Evolutionary conservation across 2,797 vertebrate genomes (phyloP), one percentile per base, ranked within the genome.

Genomic region (Sebastes oblongus): DNA sequence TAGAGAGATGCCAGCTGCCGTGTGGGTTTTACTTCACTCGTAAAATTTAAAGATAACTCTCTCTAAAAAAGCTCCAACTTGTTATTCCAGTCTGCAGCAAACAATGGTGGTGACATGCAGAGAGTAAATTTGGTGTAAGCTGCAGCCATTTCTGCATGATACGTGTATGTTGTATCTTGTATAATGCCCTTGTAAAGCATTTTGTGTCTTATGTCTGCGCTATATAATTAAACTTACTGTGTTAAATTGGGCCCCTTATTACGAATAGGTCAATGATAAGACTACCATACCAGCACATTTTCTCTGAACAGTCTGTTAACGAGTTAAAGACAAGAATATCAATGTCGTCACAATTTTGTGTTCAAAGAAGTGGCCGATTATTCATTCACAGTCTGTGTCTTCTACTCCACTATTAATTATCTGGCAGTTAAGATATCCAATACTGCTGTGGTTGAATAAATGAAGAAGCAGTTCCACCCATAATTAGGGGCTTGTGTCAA

Each of bases 1-100:
- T 6, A 55, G 52, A 65, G 20, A 29, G 25, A 74, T 86, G 84
- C 76, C 55, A 67, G 77, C 80, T 83, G 72, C 72, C 36, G 30
- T 79, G 72, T 86, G 72, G 73, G 60, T 87, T 93, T 86, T 68
- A 75, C 52, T 87, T 85, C 3, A 24, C 69, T 85, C 22, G 76
- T 95, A 92, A 95, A 95, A 90, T 84, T 68, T 91, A 90, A 95
- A 95, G 89, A 95, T 94, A 94, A 88, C 84, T 81, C 56, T 74
- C 42, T 75, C 58, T 59, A 62, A 84, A 86, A 89, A 62, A 46
- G 22, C 42, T 77, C 67, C 52, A 94, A 84, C 83, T 75, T 90
- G 80, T 90, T 86, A 94, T 95, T 94, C 93, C 50, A 78, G 80
- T 65, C 59, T 78, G 50, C 52, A 69, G 80, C 78, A 84, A 77